Evolutionary conservation across 2,113 vertebrate species (phyloP), one percentile per base, ranked within the genome.

Genomic region (Labeo rohita): DNA sequence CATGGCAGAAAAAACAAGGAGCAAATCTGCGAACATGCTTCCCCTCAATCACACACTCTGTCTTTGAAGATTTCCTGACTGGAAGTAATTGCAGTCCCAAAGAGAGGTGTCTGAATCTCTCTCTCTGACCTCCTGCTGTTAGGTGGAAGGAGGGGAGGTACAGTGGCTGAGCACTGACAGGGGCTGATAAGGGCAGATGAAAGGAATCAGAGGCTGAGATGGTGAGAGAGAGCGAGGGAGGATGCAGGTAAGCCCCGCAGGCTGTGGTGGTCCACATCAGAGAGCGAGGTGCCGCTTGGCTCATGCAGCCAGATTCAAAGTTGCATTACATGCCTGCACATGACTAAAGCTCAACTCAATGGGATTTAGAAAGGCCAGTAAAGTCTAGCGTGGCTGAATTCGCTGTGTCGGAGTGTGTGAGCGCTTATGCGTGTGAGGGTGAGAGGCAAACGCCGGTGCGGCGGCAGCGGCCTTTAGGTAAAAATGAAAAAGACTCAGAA

Each of bases 111-210:
- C 61, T 68, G 82, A 59, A 84, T 84, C 49, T 73, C 34, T 84
- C 52, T 56, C 82, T 63, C 89, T 85, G 89, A 73, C 82, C 82
- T 86, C 84, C 61, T 36, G 56, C 61, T 76, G 83, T 39, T 76
- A 77, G 83, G 28, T 80, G 66, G 70, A 83, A 34, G 74, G 54
- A 72, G 59, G 82, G 63, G 36, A 49, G 12, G 54, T 87, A 18
- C 81, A 34, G 72, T 74, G 11, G 73, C 47, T 45, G 23, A 74
- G 45, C 70, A 84, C 90, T 90, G 88, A 86, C 76, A 65, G 28
- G 39, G 61, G 34, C 84, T 56, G 90, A 89, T 90, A 89, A 89
- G 84, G 56, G 12, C 61, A 90, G 86, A 87, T 85, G 80, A 90
- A 87, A 88, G 65, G 49, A 23, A 73, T 12, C 7, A 8, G 86